Percentiles rank a stretch among this genome's conserved stretches.
These are phyloP conservation scores for Oxycera nigricornis DNA, from an alignment of 2,888 invertebrate genomes.

Conservation along the genomic window DNA sequence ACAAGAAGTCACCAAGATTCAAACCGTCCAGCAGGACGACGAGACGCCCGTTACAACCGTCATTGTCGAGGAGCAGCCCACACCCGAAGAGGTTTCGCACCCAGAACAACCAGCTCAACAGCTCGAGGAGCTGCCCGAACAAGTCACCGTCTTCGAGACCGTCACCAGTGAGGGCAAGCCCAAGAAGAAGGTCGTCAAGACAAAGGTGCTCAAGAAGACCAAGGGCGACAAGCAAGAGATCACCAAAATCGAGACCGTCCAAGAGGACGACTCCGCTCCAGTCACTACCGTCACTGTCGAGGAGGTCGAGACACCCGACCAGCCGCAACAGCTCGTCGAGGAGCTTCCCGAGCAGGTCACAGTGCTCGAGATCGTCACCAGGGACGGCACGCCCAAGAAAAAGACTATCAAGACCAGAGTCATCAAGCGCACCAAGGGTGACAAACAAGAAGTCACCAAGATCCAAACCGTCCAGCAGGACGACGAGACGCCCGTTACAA, in stretches of 20 bases:
- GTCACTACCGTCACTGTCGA: slow-evolving; percentile 54
- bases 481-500: slow-evolving; percentile 57
- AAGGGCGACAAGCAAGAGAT: slow-evolving; percentile 58
- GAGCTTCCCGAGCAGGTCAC: slow-evolving; percentile 48
- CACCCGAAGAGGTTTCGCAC: slow-evolving; percentile 48
- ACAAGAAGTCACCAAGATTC: slow-evolving; percentile 59
- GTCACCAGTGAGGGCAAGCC: slow-evolving; percentile 54
- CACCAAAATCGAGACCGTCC: slow-evolving; percentile 59
- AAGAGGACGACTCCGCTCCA: slow-evolving; percentile 58
- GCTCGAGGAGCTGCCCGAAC: slow-evolving; percentile 58
- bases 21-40: slow-evolving; percentile 59
- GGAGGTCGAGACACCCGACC: slow-evolving; percentile 44
- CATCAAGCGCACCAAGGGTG: slow-evolving; percentile 56
- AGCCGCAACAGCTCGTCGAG: slow-evolving; percentile 51
- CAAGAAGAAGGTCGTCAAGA: slow-evolving; percentile 52
- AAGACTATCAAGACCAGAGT: slow-evolving; percentile 55
- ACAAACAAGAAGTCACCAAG: slow-evolving; percentile 58
- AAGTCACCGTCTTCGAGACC: slow-evolving; percentile 54
- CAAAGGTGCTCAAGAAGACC: slow-evolving; percentile 55
- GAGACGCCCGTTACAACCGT: slow-evolving; percentile 57
- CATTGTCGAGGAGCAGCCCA: slow-evolving; percentile 49
- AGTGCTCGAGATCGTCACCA: slow-evolving; percentile 50
- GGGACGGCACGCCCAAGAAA: slow-evolving; percentile 52
- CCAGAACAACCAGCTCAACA: slow-evolving; percentile 51
- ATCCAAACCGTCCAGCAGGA: slow-evolving; percentile 59